Base-by-base conservation (phyloP, 2,797 vertebrate species). In the Pipistrellus pipistrellus region DNA sequence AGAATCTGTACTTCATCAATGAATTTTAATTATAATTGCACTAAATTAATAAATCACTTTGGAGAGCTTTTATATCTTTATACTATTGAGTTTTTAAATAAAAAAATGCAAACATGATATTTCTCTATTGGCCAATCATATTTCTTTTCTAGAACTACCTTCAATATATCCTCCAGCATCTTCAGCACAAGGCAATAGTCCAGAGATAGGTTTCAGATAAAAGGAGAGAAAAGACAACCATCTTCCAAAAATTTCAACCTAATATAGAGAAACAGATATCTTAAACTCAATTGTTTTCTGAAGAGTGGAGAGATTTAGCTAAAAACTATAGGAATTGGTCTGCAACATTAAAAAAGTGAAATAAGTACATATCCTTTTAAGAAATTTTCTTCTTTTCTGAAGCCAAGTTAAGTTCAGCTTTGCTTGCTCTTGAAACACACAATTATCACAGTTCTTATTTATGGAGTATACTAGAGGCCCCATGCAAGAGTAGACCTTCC, bases 61-160 rank as follows among this genome's bases (percentile, higher is more conserved):
- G 3, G 18, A 13, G 72, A 44, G n/a, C 38, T 59, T 3, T 53
- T 25, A 78, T 12, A 59, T 46, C 35, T 72, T 73, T 80, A 90
- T 90, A 73, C 25, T 64, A 66, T 14, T 55, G 81, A 53, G 17
- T 46, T 23, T 72, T 94, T 53, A 90, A 90, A 78, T 72, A 6
- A 62, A 62, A 69, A 66, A n/a, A 30, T 30, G n/a, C 38, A 27
- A 62, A 38, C 14, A 51, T 17, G 44, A 35, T 86, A 73, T 85
- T 64, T 69, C 11, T 84, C 25, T 88, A 55, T 77, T 35, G 15
- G 59, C 9, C 21, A 85, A 53, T 78, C 23, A 55, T 53, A 64
- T 64, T 90, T 55, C 30, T 80, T 94, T 90, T 73, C 30, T 85
- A 64, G 53, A 94, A 72, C 12, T 71, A 53, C 44, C 1, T 89